phyloP scores from a whole-genome alignment of 2,797 vertebrate species.

The Steatocranus sp. region DNA sequence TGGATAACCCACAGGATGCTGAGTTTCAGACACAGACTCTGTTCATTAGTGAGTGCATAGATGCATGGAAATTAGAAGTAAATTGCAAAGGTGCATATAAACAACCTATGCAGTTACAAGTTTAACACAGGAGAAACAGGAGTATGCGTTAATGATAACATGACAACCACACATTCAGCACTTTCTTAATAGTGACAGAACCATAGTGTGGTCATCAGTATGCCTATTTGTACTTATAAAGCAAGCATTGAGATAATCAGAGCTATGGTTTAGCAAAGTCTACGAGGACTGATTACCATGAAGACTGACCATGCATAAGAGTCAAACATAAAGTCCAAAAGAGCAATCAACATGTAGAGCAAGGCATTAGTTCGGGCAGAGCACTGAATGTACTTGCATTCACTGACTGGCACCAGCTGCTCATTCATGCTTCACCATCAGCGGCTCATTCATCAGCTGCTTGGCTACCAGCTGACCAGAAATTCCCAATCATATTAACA shows the following conservation, averaged over 20 bases:
- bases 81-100: not conserved
- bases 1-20: not conserved
- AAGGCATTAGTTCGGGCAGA: not conserved
- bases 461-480: not conserved
- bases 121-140: not conserved
- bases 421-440: constrained; percentile 7
- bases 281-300: not conserved
- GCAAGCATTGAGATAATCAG: not conserved
- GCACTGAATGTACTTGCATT: constrained; percentile 1
- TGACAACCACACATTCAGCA: not conserved
- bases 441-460: not conserved
- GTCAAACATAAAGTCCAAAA: not conserved
- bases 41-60: not conserved
- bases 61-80: constrained; percentile 1
- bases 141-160: not conserved
- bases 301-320: not conserved
- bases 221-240: not conserved
- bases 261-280: not conserved
- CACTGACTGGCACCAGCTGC: constrained; percentile 16
- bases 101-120: not conserved
- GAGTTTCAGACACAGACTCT: not conserved
- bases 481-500: not conserved
- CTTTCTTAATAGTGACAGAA: not conserved
- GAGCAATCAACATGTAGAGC: not conserved
- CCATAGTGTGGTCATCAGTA: not conserved